phyloP scores from a whole-genome alignment of 1,140 invertebrate genomes.

The Drosophila watanabei region DNA sequence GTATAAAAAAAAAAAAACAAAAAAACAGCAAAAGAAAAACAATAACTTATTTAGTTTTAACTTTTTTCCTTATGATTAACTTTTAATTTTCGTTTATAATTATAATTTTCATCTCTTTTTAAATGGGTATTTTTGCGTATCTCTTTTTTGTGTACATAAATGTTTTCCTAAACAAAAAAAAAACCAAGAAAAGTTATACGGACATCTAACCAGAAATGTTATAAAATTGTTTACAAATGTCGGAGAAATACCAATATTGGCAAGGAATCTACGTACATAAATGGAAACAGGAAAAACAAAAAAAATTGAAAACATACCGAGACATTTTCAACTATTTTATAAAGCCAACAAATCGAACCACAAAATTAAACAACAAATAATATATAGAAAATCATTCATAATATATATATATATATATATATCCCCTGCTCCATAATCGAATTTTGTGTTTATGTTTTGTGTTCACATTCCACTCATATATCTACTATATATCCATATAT shows the following conservation, averaged over 20 bases:
- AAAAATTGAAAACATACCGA: slow-evolving; percentile 9
- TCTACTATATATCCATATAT: slow-evolving; percentile 41
- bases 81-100: slow-evolving; percentile 43
- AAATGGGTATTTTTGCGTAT: slow-evolving; percentile 69
- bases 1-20: slow-evolving; percentile 47
- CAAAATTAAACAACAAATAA: slow-evolving; percentile 15
- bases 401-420: slow-evolving; percentile 9
- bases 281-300: slow-evolving; percentile 15
- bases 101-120: slow-evolving; percentile 38
- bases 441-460: slow-evolving; percentile 70
- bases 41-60: slow-evolving; percentile 55
- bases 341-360: slow-evolving; percentile 8
- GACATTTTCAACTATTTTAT: slow-evolving; percentile 60
- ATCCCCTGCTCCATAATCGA: slow-evolving; percentile 36
- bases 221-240: slow-evolving; percentile 67
- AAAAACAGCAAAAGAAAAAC: slow-evolving; percentile 32
- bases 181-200: slow-evolving; percentile 10
- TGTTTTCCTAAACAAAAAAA: slow-evolving; percentile 28
- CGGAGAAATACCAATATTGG: slow-evolving; percentile 44
- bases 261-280: slow-evolving; percentile 14
- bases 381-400: slow-evolving; percentile 32
- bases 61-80: slow-evolving; percentile 45
- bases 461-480: slow-evolving; percentile 47
- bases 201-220: slow-evolving; percentile 34
- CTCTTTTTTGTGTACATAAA: slow-evolving; percentile 68